Evolutionary conservation across 1,140 invertebrate genomes (phyloP).

Genomic region (Drosophila subobscura): DNA sequence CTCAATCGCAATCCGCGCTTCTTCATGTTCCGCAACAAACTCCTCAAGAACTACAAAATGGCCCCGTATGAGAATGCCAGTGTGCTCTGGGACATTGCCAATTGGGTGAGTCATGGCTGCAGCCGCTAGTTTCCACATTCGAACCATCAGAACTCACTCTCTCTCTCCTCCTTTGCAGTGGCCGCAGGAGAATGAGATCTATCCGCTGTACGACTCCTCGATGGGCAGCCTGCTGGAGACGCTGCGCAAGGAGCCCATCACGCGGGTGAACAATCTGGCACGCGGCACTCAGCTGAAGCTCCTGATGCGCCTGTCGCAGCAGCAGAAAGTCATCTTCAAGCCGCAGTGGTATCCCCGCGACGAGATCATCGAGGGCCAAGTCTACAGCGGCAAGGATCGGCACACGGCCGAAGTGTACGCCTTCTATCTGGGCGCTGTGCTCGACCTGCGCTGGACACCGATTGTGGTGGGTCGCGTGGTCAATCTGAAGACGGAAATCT

Average conservation of each 20-base stretch:
- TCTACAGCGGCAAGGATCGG: slow-evolving; percentile 95
- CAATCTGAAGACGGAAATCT: slow-evolving; percentile 89
- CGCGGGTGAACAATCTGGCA: slow-evolving; percentile 89
- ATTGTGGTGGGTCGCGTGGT: slow-evolving; percentile 91
- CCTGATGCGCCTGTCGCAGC: slow-evolving; percentile 89
- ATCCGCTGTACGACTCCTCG: slow-evolving; percentile 86
- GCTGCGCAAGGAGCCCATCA: slow-evolving; percentile 88
- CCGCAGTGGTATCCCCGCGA: slow-evolving; percentile 93
- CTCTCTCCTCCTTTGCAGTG: slow-evolving; percentile 85
- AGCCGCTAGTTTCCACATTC: not conserved
- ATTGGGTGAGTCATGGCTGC: slow-evolving; percentile 72
- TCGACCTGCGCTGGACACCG: slow-evolving; percentile 91
- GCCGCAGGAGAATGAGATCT: slow-evolving; percentile 87
- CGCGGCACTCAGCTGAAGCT: slow-evolving; percentile 96
- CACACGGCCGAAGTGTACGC: slow-evolving; percentile 97
- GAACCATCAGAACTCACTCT: not conserved
- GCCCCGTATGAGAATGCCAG: slow-evolving; percentile 74
- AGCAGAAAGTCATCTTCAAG: slow-evolving; percentile 94
- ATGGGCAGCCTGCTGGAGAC: slow-evolving; percentile 89
- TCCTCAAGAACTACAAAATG: slow-evolving; percentile 79
- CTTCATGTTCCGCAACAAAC: slow-evolving; percentile 81
- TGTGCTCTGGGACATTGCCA: slow-evolving; percentile 82
- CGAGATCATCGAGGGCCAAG: slow-evolving; percentile 90
- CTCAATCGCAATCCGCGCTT: slow-evolving; percentile 83
- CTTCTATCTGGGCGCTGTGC: slow-evolving; percentile 93